Evolutionary conservation across 2,888 invertebrate genomes (phyloP), one percentile per base, ranked within the genome.

Genomic region (Cryptocephalus moraei): DNA sequence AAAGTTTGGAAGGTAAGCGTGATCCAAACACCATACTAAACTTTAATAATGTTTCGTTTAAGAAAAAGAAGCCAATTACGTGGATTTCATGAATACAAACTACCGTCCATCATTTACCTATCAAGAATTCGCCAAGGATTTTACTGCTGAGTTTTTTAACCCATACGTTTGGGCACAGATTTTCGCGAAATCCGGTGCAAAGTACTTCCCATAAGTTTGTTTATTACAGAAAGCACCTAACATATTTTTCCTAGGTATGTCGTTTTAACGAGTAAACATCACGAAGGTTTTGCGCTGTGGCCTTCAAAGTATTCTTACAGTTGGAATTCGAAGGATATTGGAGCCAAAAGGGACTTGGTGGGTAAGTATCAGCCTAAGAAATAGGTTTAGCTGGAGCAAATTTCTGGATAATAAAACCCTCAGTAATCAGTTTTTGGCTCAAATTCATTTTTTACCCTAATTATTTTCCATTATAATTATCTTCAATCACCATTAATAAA

Each of bases 91-190:
- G 89, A 68, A 78, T 32, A 73, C 81, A 33, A 90, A 90, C 62
- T 95, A 89, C 68, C 83, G 82, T 46, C 90, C 91, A 2, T 79
- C 76, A 43, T 93, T 91, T 62, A 83, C 87, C 0, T 97, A 97
- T 70, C 91, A 91, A 63, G 91, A 95, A 49, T 95, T 96, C 72
- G 95, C 85, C 0, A 78, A 78, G 13, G 80, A 87, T 63, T 95
- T 96, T 60, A 91, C 83, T 1, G 90, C 92, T 0, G 91, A 93
- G 67, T 86, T 94, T 62, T 96, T 86, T 63, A 79, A 94, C 66
- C 82, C 95, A 0, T 72, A 78, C 0, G 73, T 83, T 58, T 96
- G 95, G 92, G 90, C 89, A 1, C 72, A 84, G 45, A 72, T 95
- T 9, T 89, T 96, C 60, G 68, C 77, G 43, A 80, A 82, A 50